Base-by-base conservation (phyloP, 2,797 vertebrate species). In the Gobio occitaniae region DNA sequence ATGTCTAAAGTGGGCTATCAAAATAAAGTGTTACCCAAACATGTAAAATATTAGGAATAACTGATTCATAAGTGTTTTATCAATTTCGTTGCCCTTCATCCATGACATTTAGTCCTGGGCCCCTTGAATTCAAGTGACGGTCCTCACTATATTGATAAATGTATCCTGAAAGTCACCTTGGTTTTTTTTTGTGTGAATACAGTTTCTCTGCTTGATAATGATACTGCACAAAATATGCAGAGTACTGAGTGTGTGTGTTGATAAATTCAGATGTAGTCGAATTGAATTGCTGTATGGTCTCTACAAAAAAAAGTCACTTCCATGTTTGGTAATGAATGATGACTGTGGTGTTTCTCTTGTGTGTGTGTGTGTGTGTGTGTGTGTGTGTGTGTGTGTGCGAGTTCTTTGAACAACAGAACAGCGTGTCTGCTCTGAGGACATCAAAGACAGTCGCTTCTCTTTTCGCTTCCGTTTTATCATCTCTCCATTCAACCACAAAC, bases 341-440 rank as follows among this genome's bases (percentile, higher is more conserved):
- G 65, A 78, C 47, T 86, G 77, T 70, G 47, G 32, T 63, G 38
- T n/a, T 80, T 17, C 52, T 74, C 69, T 11, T n/a, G n/a, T n/a
- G n/a, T n/a, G n/a, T n/a, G n/a, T n/a, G n/a, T n/a, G n/a, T n/a
- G n/a, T n/a, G n/a, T n/a, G n/a, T n/a, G n/a, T n/a, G n/a, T n/a
- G n/a, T n/a, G n/a, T n/a, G n/a, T 74, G 38, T 38, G 36, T 38
- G 38, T 76, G 56, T 63, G 54, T 78, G 84, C 29, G 50, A 76
- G 56, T 61, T 78, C 78, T 90, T 89, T 90, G 85, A 91, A 83
- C 47, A 77, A 71, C 69, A 85, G 69, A 65, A 50, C 47, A n/a
- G 61, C 25, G 56, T 69, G 52, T 38, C 78, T 87, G 41, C 86
- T 81, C 41, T 82, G 78, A 65, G 61, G 25, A 79, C 77, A 66